Evolutionary conservation across 2,113 vertebrate species (phyloP).

Genomic region (Apodemus sylvaticus): DNA sequence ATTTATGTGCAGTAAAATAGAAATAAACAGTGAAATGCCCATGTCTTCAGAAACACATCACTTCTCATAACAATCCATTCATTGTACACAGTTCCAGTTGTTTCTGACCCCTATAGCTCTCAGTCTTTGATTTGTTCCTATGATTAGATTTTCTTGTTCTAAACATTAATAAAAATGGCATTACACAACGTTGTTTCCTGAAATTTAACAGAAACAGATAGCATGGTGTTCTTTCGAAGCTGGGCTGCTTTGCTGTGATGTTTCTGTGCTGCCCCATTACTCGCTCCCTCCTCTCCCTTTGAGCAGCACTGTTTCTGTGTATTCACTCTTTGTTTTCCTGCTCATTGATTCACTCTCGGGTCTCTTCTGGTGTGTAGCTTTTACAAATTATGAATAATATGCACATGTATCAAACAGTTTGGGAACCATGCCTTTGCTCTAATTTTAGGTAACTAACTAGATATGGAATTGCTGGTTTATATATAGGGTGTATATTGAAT

Average conservation of each 20-base stretch:
- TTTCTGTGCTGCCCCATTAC: neutral
- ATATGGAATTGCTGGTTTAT: neutral
- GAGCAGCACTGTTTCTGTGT: neutral
- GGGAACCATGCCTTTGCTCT: neutral
- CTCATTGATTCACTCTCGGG: neutral
- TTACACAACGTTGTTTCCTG: neutral
- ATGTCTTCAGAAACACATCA: neutral
- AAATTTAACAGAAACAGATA: neutral
- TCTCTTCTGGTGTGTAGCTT: neutral
- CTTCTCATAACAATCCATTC: neutral
- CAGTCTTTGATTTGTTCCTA: slow-evolving; percentile 7
- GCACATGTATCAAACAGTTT: neutral
- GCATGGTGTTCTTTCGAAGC: neutral
- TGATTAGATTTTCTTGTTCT: slow-evolving; percentile 21
- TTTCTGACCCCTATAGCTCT: neutral
- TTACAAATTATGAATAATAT: neutral
- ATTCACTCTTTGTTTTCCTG: neutral
- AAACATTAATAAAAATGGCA: neutral
- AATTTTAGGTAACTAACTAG: slow-evolving; percentile 2
- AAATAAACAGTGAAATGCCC: neutral
- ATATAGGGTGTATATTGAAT: neutral
- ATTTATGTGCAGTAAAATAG: neutral
- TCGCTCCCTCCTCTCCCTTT: neutral
- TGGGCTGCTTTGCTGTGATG: neutral
- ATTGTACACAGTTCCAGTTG: neutral